Evolutionary conservation across 2,888 invertebrate genomes (phyloP), one percentile per base, ranked within the genome.

Genomic region (Apamea epomidion): DNA sequence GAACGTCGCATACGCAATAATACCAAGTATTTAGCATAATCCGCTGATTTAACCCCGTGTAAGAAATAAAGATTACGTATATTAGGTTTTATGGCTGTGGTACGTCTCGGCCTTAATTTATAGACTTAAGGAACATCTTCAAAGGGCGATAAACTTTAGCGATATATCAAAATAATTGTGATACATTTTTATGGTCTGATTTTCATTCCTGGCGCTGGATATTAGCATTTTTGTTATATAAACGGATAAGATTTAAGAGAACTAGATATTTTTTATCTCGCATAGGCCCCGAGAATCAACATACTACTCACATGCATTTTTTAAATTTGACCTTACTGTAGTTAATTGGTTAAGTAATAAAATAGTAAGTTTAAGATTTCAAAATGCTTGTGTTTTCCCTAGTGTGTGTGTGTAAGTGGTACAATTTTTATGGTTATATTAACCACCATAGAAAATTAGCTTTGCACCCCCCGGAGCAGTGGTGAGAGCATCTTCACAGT

Each of bases 1-100:
- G 88, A 83, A 86, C 87, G 91, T 90, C 92, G 94, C 92, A 70
- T 88, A 80, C 89, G 92, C 92, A 94, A 95, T 95, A 95, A 95
- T 95, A 94, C 94, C 92, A 92, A 92, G 93, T 95, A 93, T 94
- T 96, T 96, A 95, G 91, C 96, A 96, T 97, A 96, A 96, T 96
- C 96, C 95, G 88, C 91, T 91, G 93, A 91, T 92, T 93, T 88
- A 89, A 87, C 81, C 83, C 76, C 89, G 78, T 91, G 91, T 88
- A 89, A 88, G 91, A 91, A 90, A 92, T 92, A 92, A 92, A 93
- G 91, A 92, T 92, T 92, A 92, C 86, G 88, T 90, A 86, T 88
- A 88, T 88, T 87, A 87, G 90, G 86, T 91, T 90, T 91, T 89
- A 90, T 91, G 85, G 87, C 83, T 80, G 85, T 81, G 77, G 81